Evolutionary conservation across 2,888 invertebrate genomes (phyloP), one percentile per base, ranked within the genome.

Genomic region (Blastobasis lacticolella): DNA sequence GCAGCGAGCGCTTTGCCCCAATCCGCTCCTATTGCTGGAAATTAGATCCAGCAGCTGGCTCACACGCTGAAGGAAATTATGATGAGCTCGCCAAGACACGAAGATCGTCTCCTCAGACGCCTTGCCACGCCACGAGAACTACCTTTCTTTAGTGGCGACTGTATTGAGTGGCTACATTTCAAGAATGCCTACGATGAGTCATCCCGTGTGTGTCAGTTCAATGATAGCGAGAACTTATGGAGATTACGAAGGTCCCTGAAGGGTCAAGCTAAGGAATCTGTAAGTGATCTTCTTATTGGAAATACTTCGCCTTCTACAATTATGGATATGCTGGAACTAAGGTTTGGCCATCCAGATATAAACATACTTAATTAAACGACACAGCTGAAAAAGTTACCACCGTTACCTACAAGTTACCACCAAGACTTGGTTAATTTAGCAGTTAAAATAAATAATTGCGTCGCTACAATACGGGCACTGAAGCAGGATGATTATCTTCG

Each of bases 261-360:
- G 45, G 62, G 60, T 8, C 55, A 57, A 5, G 62, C 62, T 10
- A 58, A 47, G 42, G 62, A 62, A 36, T 55, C 59, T 6, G 62
- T 62, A n/a, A 52, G 56, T 2, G 55, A 54, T 10, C 48, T 62
- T n/a, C 52, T 49, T 4, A 59, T 57, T 23, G 54, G 56, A 6
- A 55, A 57, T 48, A 54, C 57, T 10, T 42, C 51, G 37, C 53
- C 57, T 6, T 48, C 46, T 37, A 45, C n/a, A 4, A 47, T 59
- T 2, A 57, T 55, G 51, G 49, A 54, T 10, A 52, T 54, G 2
- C 46, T 57, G 8, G 52, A 54, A 40, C 43, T 54, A 5, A 48
- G 47, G 10, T 52, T 55, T 53, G 51, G 58, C 6, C 46, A 43
- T 5, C 50, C 56, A 6, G 56, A 58, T 10, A 9, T 47, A 5